Evolutionary conservation across 2,797 vertebrate genomes (phyloP).

Genomic region (Xenops minutus): DNA sequence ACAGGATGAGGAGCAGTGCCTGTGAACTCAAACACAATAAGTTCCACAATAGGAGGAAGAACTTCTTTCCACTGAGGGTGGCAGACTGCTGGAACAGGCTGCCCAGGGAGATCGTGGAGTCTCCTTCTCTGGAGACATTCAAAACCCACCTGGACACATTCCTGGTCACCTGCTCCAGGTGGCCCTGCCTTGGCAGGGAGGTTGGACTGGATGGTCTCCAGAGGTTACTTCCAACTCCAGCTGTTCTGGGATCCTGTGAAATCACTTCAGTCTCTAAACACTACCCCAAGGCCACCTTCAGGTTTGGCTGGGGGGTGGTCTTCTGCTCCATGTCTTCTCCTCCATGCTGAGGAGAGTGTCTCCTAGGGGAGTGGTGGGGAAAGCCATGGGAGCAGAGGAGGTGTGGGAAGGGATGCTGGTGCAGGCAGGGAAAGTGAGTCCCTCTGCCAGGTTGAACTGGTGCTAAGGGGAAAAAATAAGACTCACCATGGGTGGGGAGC

Average conservation of each 20-base stretch:
- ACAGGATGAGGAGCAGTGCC: background rate
- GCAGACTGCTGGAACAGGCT: background rate
- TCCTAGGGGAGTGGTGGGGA: accelerated
- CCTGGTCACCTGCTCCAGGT: background rate
- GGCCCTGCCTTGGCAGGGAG: background rate
- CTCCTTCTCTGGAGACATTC: background rate
- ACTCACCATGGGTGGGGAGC: background rate
- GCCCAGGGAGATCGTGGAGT: background rate
- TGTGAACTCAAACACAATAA: background rate
- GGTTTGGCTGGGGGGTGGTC: background rate
- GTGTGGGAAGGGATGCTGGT: background rate
- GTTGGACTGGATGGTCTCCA: background rate
- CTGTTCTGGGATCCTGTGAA: background rate
- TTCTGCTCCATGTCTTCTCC: accelerated
- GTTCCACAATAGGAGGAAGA: background rate
- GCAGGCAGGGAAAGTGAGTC: background rate
- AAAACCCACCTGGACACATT: background rate
- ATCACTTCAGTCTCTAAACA: background rate
- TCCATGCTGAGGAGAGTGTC: accelerated
- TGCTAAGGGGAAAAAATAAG: background rate
- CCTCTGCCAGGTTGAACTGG: background rate
- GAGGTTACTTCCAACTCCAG: background rate
- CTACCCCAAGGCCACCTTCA: background rate
- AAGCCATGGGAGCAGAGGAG: accelerated
- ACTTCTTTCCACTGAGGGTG: background rate